Evolutionary conservation across 2,888 invertebrate genomes (phyloP).

Genomic region (Caenorhabditis sp.): DNA sequence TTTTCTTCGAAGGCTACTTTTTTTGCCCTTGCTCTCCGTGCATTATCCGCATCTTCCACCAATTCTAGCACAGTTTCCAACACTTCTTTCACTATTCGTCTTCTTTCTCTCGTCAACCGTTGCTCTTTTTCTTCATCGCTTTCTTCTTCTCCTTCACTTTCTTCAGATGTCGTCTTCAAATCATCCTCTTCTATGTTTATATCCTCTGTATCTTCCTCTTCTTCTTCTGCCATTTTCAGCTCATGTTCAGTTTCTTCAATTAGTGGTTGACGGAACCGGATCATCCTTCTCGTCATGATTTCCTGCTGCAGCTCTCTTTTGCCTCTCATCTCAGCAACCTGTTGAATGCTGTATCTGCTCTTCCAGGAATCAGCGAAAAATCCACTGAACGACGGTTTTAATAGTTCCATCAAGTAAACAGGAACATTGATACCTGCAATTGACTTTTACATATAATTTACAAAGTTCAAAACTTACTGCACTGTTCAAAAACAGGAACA

Average conservation of each 20-base stretch:
- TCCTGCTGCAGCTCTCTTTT: constrained; percentile 35
- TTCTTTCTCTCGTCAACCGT: background rate
- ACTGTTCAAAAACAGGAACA: constrained; percentile 24
- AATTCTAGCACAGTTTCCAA: background rate
- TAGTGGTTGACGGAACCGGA: constrained; percentile 34
- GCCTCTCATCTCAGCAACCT: constrained; percentile 13
- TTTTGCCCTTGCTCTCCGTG: background rate
- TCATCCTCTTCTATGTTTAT: constrained; percentile 36
- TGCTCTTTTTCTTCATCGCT: background rate
- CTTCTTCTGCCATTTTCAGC: background rate
- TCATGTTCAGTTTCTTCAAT: constrained; percentile 31
- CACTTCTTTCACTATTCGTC: background rate
- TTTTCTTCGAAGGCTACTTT: background rate
- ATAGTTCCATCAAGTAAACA: background rate
- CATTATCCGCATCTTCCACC: background rate
- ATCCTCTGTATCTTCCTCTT: background rate
- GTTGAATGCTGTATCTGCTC: constrained; percentile 9
- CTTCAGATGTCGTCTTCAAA: constrained; percentile 19
- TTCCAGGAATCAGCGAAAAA: background rate
- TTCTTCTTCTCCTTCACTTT: constrained; percentile 21
- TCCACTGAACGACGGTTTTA: constrained; percentile 20
- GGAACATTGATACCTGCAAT: constrained; percentile 36
- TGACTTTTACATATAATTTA: too few species aligned
- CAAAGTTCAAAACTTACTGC: constrained; percentile 19
- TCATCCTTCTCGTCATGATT: constrained; percentile 19